phyloP scores from a whole-genome alignment of 2,113 vertebrate species.

The Rallus limicola region DNA sequence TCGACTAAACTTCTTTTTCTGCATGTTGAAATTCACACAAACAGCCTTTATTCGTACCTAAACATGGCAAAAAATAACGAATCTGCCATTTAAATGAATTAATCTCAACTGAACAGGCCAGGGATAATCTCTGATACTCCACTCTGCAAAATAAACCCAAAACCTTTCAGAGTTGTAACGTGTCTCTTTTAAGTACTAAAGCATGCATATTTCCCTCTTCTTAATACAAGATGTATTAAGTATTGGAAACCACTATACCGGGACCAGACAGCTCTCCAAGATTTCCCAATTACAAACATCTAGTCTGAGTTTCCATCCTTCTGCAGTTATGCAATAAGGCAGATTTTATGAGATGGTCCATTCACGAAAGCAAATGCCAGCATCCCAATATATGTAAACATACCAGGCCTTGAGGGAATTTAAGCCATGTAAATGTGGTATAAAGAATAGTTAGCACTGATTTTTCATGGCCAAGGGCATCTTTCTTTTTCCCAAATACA shows the following conservation, averaged over 20 bases:
- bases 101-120: not conserved
- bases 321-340: not conserved
- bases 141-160: not conserved
- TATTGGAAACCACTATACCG: not conserved
- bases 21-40: not conserved
- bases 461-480: slow-evolving; percentile 43
- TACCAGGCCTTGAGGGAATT: not conserved
- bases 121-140: not conserved
- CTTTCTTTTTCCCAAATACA: slow-evolving; percentile 16
- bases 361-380: not conserved
- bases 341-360: not conserved
- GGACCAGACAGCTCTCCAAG: not conserved
- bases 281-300: not conserved
- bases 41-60: not conserved
- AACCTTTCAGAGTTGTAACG: not conserved
- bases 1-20: not conserved
- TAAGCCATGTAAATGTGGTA: slow-evolving; percentile 28
- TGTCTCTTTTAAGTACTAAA: not conserved
- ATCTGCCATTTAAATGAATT: not conserved
- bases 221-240: not conserved
- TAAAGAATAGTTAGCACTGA: slow-evolving; percentile 1
- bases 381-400: slow-evolving; percentile 5
- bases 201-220: not conserved
- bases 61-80: slow-evolving; percentile 9
- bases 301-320: not conserved